These are phyloP conservation scores for Heterochromis multidens DNA, from an alignment of 2,113 vertebrate species.

Conservation along the genomic window DNA sequence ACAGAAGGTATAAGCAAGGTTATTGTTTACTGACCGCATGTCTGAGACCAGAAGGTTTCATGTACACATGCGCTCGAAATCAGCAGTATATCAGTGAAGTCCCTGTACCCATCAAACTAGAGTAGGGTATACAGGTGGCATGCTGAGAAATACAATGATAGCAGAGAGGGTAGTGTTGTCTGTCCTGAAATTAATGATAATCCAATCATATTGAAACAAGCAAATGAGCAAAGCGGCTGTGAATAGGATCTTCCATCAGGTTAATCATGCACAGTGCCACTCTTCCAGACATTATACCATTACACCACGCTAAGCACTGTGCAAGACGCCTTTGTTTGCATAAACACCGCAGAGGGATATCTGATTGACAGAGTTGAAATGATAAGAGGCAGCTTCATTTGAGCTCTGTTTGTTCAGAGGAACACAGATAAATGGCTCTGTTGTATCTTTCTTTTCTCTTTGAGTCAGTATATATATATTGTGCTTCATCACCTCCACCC, in stretches of 20 bases:
- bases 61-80: not conserved
- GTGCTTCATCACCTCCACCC: not conserved
- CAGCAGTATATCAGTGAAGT: not conserved
- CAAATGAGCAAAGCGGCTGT: conserved; percentile 34
- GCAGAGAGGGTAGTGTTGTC: not conserved
- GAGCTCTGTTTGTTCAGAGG: conserved; percentile 32
- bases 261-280: conserved; percentile 39
- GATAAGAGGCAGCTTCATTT: conserved; percentile 37
- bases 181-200: conserved; percentile 50
- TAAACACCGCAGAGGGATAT: conserved; percentile 38
- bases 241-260: conserved; percentile 38
- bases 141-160: not conserved
- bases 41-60: not conserved
- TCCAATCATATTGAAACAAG: conserved; percentile 54
- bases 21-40: not conserved
- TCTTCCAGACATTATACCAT: conserved; percentile 42
- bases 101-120: not conserved
- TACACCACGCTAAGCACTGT: not conserved
- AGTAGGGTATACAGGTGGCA: not conserved
- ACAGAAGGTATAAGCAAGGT: too few relatives aligned
- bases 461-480: not conserved
- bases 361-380: conserved; percentile 37
- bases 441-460: not conserved
- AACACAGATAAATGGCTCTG: not conserved
- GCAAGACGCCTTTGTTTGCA: conserved; percentile 26